Conservation (phyloP, 2,797 vertebrate genomes). For the Hipposideros larvatus region DNA sequence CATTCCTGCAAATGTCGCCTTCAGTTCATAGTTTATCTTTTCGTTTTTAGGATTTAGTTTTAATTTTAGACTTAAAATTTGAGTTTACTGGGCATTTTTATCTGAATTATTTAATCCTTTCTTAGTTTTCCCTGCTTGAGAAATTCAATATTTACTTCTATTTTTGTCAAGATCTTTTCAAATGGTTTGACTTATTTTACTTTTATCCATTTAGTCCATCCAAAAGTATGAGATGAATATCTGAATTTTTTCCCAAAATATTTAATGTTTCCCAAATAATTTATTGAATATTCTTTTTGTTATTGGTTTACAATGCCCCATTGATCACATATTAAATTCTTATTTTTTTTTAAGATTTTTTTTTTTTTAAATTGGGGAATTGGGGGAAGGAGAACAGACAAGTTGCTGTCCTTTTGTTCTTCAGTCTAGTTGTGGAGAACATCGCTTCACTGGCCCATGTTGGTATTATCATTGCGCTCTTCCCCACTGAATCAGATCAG, state of each 20-base stretch:
- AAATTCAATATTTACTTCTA: slow-evolving; percentile 15
- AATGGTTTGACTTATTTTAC: not conserved
- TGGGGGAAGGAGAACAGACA: too few relatives aligned
- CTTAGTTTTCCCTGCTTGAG: not conserved
- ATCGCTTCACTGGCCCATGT: too few relatives aligned
- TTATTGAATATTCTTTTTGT: not conserved
- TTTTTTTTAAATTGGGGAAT: too few relatives aligned
- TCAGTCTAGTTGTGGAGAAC: too few relatives aligned
- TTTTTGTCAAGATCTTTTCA: not conserved
- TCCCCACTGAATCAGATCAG: too few relatives aligned
- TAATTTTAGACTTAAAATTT: slow-evolving; percentile 9
- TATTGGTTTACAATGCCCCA: not conserved
- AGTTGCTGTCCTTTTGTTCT: too few relatives aligned
- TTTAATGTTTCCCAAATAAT: not conserved
- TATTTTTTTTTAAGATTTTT: too few relatives aligned
- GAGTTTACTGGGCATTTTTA: not conserved
- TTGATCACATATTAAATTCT: slow-evolving; percentile 3
- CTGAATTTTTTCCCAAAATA: not conserved
- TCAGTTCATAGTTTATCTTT: not conserved
- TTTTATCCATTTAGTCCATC: slow-evolving; percentile 5
- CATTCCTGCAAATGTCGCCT: slow-evolving; percentile 28
- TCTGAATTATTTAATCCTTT: slow-evolving; percentile 47
- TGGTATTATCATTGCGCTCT: too few relatives aligned
- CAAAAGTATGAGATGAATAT: not conserved
- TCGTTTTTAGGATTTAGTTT: slow-evolving; percentile 18